Evolutionary conservation across 2,797 vertebrate genomes (phyloP), one percentile per base, ranked within the genome.

Genomic region (Pygocentrus nattereri): DNA sequence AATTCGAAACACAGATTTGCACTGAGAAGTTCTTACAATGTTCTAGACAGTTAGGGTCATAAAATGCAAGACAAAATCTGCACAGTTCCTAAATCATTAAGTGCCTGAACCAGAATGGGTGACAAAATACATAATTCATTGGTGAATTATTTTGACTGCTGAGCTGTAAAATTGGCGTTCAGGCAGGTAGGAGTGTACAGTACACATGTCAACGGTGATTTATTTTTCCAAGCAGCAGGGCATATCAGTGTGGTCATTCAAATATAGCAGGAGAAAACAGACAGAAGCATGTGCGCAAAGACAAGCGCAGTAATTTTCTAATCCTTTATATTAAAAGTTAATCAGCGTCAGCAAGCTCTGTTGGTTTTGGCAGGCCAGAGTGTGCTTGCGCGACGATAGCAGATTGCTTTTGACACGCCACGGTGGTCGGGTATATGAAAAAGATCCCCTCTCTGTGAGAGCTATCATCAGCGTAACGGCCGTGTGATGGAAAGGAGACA

Each of bases 171-270:
- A 92, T 87, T 89, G 86, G 80, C 85, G 83, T 82, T 86, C 85
- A 84, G 84, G 84, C 80, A 73, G 77, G 83, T 79, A 74, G 76
- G 13, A 23, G 47, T 77, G 47, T 72, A 67, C 31, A 84, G 87
- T 91, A 82, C 89, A 82, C 89, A 82, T 89, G 90, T 89, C 90
- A 89, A 85, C 81, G 76, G 74, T 89, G 87, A 92, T 92, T 91
- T 91, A 92, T 92, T 90, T 92, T 90, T 90, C 84, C 82, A 81
- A 74, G 74, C 84, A 77, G 80, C 84, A 83, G 89, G 84, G 85
- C 88, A 89, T 80, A 88, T 84, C n/a, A 79, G 47, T 85, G 86
- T 67, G 84, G 83, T 59, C 64, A 41, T 47, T 67, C 54, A 77
- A n/a, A 82, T 49, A 82, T 83, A 87, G 77, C 69, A 54, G 61